Base-by-base conservation (phyloP, 2,888 invertebrate genomes). In the Caenorhabditis virilis region DNA sequence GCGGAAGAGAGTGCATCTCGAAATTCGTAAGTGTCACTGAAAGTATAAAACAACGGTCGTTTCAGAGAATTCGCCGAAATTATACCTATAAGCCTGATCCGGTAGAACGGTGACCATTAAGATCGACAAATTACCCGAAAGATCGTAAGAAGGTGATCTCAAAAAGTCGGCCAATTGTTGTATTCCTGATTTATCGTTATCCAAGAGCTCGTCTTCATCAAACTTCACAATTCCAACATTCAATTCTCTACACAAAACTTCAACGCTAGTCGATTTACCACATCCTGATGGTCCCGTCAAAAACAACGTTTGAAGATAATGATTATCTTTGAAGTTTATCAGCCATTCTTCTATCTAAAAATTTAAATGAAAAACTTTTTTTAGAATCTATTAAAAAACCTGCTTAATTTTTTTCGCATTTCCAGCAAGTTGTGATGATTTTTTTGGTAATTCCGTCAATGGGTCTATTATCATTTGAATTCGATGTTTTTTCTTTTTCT, bases 241-340 rank as follows among this genome's bases (percentile, higher is more conserved):
- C 9, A 20, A 11, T 22, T 64, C 55, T 38, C 25, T 48, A 23
- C 59, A 59, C 16, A 64, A 7, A 6, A 64, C 55, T 39, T 54
- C 48, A 2, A 64, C 54, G n/a, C 43, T n/a, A 6, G 55, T 64
- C 9, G 64, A 64, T 48, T 64, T 64, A n/a, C 54, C 62, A 13
- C 53, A 54, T 23, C 64, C 64, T 39, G 59, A 47, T 4, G 58
- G 58, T n/a, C 64, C 64, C 0, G 55, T 52, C 13, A 64, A 23
- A 11, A 55, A 54, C n/a, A n/a, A n/a, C n/a, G n/a, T n/a, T n/a
- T n/a, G n/a, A n/a, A n/a, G n/a, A n/a, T n/a, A n/a, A n/a, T n/a
- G n/a, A n/a, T 16, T 18, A 1, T 20, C 30, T 13, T 52, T 56
- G 11, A 45, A 49, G 11, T 2, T 18, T 38, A 35, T 25, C 0